Percentiles rank a stretch among this genome's conserved stretches.
Conservation (phyloP, 2,888 invertebrate species). For the Sclerodermus sp. region DNA sequence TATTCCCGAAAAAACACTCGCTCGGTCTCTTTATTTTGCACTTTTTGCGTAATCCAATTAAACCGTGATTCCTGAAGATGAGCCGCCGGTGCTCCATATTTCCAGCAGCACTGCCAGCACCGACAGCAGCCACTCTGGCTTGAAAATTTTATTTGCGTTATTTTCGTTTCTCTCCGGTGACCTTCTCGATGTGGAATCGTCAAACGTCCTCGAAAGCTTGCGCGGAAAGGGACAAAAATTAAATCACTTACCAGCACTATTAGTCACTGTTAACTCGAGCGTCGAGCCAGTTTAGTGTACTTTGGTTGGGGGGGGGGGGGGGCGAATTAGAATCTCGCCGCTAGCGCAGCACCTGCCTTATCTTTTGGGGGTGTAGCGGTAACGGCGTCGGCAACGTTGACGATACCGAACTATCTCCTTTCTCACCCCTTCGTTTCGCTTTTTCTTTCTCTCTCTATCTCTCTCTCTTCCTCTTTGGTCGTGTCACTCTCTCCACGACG, state of each 20-base stretch:
- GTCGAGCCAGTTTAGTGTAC: slow-evolving; percentile 23
- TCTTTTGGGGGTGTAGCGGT: slow-evolving; percentile 6
- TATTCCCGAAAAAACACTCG: no score
- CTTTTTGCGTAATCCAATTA: no score
- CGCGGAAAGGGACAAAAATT: slow-evolving; percentile 12
- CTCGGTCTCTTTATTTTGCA: no score
- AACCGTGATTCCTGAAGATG: no score
- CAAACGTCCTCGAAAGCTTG: background rate
- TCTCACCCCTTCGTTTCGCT: slow-evolving; percentile 2
- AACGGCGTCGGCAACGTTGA: no score
- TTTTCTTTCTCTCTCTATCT: slow-evolving; percentile 2
- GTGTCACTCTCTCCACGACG: slow-evolving; percentile 8
- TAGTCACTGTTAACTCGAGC: slow-evolving; percentile 23
- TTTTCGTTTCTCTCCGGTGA: no score
- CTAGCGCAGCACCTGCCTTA: slow-evolving; percentile 16
- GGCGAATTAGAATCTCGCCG: slow-evolving; percentile 21
- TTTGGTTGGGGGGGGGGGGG: slow-evolving; percentile 2
- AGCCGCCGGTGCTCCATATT: no score
- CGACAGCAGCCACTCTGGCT: no score
- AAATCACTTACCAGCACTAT: slow-evolving; percentile 20
- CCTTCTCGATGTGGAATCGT: no score
- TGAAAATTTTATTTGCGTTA: no score
- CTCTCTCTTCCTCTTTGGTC: slow-evolving; percentile 2
- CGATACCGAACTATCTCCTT: background rate
- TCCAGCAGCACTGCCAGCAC: no score